Conservation (phyloP, 2,888 invertebrate species). For the Cremastinae sp. region DNA sequence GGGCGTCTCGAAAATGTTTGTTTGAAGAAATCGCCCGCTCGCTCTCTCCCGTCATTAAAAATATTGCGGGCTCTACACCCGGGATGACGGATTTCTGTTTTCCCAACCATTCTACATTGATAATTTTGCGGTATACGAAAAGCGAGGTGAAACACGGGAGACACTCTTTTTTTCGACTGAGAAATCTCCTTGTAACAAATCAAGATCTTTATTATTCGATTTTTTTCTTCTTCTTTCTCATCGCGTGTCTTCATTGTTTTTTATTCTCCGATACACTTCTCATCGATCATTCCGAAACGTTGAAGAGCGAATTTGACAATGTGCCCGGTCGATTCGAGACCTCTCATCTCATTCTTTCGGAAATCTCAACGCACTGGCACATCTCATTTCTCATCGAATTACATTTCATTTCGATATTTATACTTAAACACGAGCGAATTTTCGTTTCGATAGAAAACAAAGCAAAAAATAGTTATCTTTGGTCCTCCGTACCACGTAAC, state of each 20-base stretch:
- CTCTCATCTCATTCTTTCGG: constrained; percentile 16
- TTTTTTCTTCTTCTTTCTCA: not conserved
- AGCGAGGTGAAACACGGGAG: no score
- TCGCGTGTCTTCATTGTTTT: not conserved
- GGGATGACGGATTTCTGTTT: no score
- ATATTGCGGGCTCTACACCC: no score
- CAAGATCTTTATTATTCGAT: not conserved
- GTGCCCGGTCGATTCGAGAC: constrained; percentile 10
- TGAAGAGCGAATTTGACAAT: constrained; percentile 2
- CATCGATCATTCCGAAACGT: not conserved
- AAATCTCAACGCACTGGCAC: constrained; percentile 7
- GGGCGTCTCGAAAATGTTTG: no score
- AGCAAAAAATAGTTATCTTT: constrained; percentile 63
- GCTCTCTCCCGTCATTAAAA: no score
- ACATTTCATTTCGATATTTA: constrained; percentile 18
- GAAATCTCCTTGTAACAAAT: constrained; percentile 1
- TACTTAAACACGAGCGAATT: constrained; percentile 42
- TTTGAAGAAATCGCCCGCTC: no score
- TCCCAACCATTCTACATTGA: no score
- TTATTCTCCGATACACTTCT: constrained; percentile 20
- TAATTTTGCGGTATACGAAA: no score
- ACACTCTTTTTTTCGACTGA: no score
- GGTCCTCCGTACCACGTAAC: constrained; percentile 67
- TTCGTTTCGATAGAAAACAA: constrained; percentile 53
- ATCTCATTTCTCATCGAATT: constrained; percentile 28